Evolutionary conservation across 2,797 vertebrate genomes (phyloP).

Genomic region (Hemitrygon akajei): DNA sequence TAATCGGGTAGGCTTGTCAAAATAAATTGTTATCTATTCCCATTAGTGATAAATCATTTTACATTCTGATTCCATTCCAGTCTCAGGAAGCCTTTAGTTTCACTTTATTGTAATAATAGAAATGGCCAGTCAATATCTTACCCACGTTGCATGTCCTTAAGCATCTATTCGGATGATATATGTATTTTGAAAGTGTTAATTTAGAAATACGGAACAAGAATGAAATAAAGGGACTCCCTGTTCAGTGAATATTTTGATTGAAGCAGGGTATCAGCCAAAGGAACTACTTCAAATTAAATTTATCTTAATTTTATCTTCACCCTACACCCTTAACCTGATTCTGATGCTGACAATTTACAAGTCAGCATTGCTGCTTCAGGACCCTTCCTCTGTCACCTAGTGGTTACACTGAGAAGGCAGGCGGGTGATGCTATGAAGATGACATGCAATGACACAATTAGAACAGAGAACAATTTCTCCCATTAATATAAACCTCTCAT

Average conservation of each 20-base stretch:
- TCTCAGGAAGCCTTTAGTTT: not conserved
- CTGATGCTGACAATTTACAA: not conserved
- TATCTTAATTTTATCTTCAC: not conserved
- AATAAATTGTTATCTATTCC: not conserved
- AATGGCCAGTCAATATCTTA: not conserved
- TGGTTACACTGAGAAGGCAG: not conserved
- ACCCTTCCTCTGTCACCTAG: not conserved
- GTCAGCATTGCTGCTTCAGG: not conserved
- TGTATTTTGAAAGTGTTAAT: not conserved
- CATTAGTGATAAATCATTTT: not conserved
- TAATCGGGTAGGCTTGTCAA: not conserved
- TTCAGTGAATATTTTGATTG: not conserved
- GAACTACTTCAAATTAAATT: not conserved
- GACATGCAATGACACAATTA: not conserved
- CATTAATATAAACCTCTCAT: not conserved
- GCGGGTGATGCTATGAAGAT: not conserved
- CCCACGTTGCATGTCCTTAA: not conserved
- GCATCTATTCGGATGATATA: not conserved
- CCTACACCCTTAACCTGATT: not conserved
- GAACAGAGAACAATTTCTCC: not conserved
- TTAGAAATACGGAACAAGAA: no score
- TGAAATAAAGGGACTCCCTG: not conserved
- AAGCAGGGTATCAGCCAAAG: not conserved
- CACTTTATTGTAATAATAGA: not conserved
- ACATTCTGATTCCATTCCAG: not conserved